phyloP scores from a whole-genome alignment of 2,797 vertebrate species.

The Chrysocyon brachyurus region DNA sequence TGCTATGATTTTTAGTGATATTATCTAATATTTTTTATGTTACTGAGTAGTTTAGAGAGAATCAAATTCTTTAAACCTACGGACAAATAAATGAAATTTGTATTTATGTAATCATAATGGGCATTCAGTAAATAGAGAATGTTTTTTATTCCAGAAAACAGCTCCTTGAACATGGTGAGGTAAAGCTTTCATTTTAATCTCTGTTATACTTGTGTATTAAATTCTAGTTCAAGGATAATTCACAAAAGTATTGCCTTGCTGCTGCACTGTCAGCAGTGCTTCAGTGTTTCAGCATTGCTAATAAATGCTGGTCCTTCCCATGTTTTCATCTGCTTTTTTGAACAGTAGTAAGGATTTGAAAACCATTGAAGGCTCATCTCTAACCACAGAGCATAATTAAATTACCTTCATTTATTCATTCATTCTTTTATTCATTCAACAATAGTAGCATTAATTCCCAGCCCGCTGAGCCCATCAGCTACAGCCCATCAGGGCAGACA shows the following conservation, averaged over 20 bases:
- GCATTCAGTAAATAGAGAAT: slow-evolving; percentile 64
- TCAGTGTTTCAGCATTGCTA: too few species aligned
- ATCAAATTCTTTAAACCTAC: slow-evolving; percentile 29
- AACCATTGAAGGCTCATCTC: background rate
- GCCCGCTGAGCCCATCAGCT: background rate
- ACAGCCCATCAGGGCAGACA: background rate
- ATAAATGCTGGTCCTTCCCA: background rate
- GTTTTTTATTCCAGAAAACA: slow-evolving; percentile 88
- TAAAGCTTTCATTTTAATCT: slow-evolving; percentile 85
- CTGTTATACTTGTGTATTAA: slow-evolving; percentile 31
- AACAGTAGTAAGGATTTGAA: slow-evolving; percentile 19
- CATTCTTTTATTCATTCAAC: background rate
- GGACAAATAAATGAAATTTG: slow-evolving; percentile 36
- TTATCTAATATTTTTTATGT: background rate
- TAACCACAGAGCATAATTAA: background rate
- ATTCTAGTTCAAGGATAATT: background rate
- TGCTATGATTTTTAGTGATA: background rate
- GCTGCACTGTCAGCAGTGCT: background rate
- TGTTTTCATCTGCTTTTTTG: background rate
- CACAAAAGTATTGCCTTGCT: background rate
- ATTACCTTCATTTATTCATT: background rate
- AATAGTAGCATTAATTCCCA: background rate
- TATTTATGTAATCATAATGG: background rate
- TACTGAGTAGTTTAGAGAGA: slow-evolving; percentile 4
- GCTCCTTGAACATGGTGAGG: slow-evolving; percentile 90